Conservation (phyloP, 2,797 vertebrate genomes). For the Oreonectes daqikongensis region DNA sequence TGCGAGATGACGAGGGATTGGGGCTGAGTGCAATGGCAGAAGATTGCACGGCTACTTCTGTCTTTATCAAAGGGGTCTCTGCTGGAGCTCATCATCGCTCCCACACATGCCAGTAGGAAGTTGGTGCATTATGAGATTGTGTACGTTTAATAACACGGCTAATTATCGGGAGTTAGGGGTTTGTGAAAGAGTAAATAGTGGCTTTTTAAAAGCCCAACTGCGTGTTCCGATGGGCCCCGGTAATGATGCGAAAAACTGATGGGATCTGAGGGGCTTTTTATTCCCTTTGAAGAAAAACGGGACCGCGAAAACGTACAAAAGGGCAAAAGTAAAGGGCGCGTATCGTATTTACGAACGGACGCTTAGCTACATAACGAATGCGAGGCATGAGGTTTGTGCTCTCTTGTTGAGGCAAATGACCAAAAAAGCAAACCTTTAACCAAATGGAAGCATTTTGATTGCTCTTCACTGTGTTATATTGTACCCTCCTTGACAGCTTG, state of each 20-base stretch:
- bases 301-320: conserved; percentile 37
- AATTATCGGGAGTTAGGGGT: conserved; percentile 68
- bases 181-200: conserved; percentile 67
- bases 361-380: conserved; percentile 52
- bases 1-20: conserved; percentile 88
- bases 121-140: conserved; percentile 79
- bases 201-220: conserved; percentile 62
- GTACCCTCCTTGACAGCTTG: neutral
- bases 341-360: conserved; percentile 50
- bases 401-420: conserved; percentile 41
- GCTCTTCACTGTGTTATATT: conserved; percentile 21
- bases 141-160: conserved; percentile 78
- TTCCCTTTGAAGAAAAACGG: conserved; percentile 57
- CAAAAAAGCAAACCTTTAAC: conserved; percentile 42
- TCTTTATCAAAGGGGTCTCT: conserved; percentile 88
- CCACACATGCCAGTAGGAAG: conserved; percentile 78
- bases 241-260: conserved; percentile 68
- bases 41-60: conserved; percentile 86
- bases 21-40: conserved; percentile 90
- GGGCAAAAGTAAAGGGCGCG: conserved; percentile 46
- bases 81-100: conserved; percentile 81
- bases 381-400: conserved; percentile 46
- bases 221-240: conserved; percentile 55
- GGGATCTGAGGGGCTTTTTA: conserved; percentile 61
- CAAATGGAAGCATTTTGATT: conserved; percentile 17